Evolutionary conservation across 2,888 invertebrate genomes (phyloP), one percentile per base, ranked within the genome.

Genomic region (Limnephilus rhombicus): DNA sequence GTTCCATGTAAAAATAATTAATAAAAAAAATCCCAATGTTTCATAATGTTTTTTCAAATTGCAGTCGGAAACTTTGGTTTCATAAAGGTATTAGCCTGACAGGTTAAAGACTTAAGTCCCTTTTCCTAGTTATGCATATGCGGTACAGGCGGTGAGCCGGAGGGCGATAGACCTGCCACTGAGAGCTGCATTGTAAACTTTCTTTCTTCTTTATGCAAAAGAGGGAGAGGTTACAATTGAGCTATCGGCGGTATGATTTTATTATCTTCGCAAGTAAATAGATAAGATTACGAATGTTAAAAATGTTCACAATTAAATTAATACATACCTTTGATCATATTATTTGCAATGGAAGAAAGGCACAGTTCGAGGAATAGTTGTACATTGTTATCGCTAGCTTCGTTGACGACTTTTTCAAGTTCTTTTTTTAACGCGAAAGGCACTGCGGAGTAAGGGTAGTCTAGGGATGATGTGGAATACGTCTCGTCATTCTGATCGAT

Each of bases 351-450:
- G 29, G 97, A 96, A 12, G 97, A 97, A 31, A 98, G 95, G 80
- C 97, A 97, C 49, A 97, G 97, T 95, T 98, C 98, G 94, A 97
- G 98, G 95, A 98, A 98, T 94, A 97, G 95, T 94, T 97, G 97
- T 11, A 96, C 95, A 94, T 97, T 97, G 11, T 96, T 95, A 93
- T 96, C 96, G 0, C 97, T 97, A 13, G 97, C 96, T 90, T 97
- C 96, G 83, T 96, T 96, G 1, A 98, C 94, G 0, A 96, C 95
- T 94, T 94, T 95, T 90, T 96, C 95, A 90, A 97, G 94, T 82
- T 94, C 94, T 24, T 94, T 94, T 91, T 95, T 95, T 37, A 97
- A 94, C 41, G 96, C 95, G 68, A 94, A 94, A 18, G 97, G 96
- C 90, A 96, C 95, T 90, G 96, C 95, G 94, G 95, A 96, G 83